Conservation (phyloP, 2,797 vertebrate species). For the Novumbra hubbsi region DNA sequence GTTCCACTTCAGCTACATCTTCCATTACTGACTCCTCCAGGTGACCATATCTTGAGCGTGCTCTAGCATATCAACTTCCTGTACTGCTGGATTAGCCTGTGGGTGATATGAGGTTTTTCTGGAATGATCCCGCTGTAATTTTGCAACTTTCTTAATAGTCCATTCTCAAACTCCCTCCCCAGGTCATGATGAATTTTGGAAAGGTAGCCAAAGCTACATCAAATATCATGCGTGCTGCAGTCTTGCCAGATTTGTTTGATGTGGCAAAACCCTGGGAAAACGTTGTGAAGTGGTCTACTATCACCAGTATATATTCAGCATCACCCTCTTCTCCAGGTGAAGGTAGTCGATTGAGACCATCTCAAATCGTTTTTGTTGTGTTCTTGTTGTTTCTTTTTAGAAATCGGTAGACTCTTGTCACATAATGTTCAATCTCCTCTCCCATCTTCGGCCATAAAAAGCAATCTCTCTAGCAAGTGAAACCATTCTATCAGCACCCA, state of each 20-base stretch:
- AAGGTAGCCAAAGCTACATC: conserved; percentile 28
- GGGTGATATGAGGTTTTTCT: conserved; percentile 21
- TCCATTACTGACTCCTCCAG: no score
- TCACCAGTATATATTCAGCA: conserved; percentile 24
- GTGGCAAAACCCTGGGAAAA: conserved; percentile 18
- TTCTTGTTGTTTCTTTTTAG: conserved; percentile 16
- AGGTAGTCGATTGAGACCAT: conserved; percentile 28
- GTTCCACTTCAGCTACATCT: no score
- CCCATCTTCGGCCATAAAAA: conserved; percentile 13
- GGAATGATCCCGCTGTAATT: conserved; percentile 28
- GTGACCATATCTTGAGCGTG: no score
- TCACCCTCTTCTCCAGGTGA: conserved; percentile 15
- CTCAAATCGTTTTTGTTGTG: conserved; percentile 18
- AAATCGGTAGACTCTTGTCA: conserved; percentile 11
- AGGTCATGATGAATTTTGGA: conserved; percentile 32
- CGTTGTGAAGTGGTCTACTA: conserved; percentile 25
- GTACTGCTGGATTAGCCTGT: conserved; percentile 22
- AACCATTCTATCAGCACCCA: conserved; percentile 1
- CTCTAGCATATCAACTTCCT: no score
- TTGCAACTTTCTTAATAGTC: conserved; percentile 25
- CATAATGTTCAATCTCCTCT: conserved; percentile 20
- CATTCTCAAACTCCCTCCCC: conserved; percentile 31
- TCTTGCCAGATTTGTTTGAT: conserved; percentile 5
- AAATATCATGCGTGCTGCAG: conserved; percentile 25
- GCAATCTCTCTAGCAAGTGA: not conserved